Evolutionary conservation across 2,797 vertebrate species (phyloP).

Genomic region (Perodicticus potto): DNA sequence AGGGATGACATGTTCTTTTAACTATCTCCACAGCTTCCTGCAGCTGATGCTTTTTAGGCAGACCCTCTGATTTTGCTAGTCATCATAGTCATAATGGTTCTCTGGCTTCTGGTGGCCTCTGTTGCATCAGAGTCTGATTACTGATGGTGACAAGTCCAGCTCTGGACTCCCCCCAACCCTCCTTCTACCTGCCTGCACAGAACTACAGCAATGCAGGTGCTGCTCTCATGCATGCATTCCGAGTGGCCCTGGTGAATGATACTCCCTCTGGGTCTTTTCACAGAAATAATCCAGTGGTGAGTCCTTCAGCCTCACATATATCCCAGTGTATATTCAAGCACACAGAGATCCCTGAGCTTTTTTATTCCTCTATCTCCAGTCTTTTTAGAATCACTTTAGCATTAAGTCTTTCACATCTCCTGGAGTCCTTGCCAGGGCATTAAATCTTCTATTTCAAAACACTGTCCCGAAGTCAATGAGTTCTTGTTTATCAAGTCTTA

Average conservation of each 20-base stretch:
- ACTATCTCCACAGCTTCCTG: background rate
- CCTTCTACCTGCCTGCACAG: background rate
- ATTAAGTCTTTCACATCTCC: background rate
- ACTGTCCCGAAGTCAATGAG: background rate
- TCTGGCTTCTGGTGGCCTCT: background rate
- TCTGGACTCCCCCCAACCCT: background rate
- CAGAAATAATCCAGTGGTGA: background rate
- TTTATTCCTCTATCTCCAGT: background rate
- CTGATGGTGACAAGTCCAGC: background rate
- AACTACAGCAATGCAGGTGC: background rate
- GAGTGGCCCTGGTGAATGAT: background rate
- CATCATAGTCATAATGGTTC: background rate
- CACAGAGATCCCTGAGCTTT: background rate
- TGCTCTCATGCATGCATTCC: background rate
- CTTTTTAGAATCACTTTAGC: background rate
- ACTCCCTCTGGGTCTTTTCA: background rate
- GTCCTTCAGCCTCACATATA: background rate
- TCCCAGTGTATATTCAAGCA: background rate
- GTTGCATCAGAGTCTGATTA: background rate
- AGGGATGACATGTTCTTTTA: background rate
- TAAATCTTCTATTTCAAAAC: slow-evolving; percentile 13
- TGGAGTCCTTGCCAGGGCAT: background rate
- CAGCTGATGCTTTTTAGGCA: background rate
- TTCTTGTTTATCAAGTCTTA: background rate
- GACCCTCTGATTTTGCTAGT: background rate